Evolutionary conservation across 2,113 vertebrate species (phyloP).

Genomic region (Gallinago undulata): DNA sequence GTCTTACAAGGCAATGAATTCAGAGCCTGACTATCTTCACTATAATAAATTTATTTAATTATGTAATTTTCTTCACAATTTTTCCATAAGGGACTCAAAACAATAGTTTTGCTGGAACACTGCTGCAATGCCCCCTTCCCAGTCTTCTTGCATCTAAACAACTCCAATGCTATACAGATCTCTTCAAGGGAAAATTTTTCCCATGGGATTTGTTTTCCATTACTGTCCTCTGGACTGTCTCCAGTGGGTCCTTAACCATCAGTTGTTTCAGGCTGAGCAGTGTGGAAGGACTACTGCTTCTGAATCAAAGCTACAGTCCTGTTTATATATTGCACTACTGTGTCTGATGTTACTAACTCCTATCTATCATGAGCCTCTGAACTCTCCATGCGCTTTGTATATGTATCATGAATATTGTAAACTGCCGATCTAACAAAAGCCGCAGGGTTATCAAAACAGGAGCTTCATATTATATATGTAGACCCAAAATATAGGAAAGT

Average conservation of each 20-base stretch:
- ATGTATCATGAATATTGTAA: background rate
- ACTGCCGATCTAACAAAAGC: background rate
- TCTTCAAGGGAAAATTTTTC: background rate
- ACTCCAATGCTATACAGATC: background rate
- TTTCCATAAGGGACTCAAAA: background rate
- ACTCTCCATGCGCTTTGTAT: background rate
- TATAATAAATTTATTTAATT: background rate
- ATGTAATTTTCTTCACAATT: background rate
- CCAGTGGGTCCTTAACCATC: background rate
- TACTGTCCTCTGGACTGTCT: background rate
- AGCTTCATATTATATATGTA: background rate
- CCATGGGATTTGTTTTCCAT: background rate
- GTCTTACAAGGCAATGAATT: background rate
- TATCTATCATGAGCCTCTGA: background rate
- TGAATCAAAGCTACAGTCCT: background rate
- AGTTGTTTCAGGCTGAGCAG: background rate
- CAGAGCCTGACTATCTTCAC: background rate
- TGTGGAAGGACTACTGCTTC: fast-evolving
- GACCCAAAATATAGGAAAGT: background rate
- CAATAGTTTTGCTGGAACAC: background rate
- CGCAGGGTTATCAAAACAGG: no score
- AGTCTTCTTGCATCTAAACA: background rate
- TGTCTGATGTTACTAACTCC: background rate
- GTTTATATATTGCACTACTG: background rate
- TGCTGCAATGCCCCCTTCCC: background rate